A percentile compares a stretch with the other conserved stretches of the same genome.
These are phyloP conservation scores for Battus philenor DNA, from an alignment of 1,140 invertebrate genomes.

Conservation along the genomic window DNA sequence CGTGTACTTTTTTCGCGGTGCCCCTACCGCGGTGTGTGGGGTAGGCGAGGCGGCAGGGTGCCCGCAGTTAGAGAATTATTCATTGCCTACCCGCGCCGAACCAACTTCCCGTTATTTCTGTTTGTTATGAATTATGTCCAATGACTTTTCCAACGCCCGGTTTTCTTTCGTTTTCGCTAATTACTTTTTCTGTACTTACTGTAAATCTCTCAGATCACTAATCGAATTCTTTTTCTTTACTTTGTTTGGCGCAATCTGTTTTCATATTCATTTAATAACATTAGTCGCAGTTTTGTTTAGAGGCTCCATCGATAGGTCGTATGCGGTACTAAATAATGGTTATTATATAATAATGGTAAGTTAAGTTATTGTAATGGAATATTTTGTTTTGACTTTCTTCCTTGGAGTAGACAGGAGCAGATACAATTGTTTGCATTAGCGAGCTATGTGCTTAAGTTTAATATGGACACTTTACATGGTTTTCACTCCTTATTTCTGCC, in stretches of 20 bases:
- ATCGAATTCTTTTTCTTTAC: slow-evolving; percentile 38
- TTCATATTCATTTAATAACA: not conserved
- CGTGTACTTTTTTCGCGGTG: slow-evolving; percentile 69
- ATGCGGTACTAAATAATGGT: too few species aligned
- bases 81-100: slow-evolving; percentile 71
- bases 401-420: too few species aligned
- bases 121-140: slow-evolving; percentile 74
- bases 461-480: too few species aligned
- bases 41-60: slow-evolving; percentile 51
- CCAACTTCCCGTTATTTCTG: slow-evolving; percentile 71
- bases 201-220: slow-evolving; percentile 58
- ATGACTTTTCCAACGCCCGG: slow-evolving; percentile 68
- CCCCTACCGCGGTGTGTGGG: slow-evolving; percentile 44
- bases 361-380: slow-evolving; percentile 19
- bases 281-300: slow-evolving; percentile 2
- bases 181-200: slow-evolving; percentile 70
- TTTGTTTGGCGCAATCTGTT: not conserved
- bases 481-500: too few species aligned
- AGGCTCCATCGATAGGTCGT: not conserved
- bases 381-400: slow-evolving; percentile 12
- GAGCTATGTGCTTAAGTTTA: too few species aligned
- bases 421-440: too few species aligned
- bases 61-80: slow-evolving; percentile 73
- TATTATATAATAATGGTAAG: too few species aligned
- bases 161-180: slow-evolving; percentile 71